Conservation (phyloP, 2,888 invertebrate species). For the Leptothorax acervorum region DNA sequence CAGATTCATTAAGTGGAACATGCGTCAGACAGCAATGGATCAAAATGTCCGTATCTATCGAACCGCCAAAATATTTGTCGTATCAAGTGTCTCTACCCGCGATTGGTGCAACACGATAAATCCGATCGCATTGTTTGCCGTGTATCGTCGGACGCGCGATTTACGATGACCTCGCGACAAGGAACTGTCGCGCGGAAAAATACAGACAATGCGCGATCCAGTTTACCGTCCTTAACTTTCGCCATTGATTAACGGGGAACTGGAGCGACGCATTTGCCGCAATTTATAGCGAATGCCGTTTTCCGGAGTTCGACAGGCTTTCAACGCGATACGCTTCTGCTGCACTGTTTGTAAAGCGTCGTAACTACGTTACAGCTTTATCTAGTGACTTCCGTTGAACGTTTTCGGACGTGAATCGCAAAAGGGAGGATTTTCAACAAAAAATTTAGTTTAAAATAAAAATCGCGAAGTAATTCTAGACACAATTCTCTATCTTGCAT, state of each 20-base stretch:
- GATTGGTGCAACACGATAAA: slow-evolving; percentile 8
- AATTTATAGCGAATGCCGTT: slow-evolving; percentile 50
- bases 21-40: background rate
- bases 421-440: background rate
- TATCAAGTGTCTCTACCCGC: slow-evolving; percentile 8
- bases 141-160: background rate
- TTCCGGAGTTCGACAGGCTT: slow-evolving; percentile 53
- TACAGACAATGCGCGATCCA: slow-evolving; percentile 27
- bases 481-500: background rate
- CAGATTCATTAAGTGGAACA: slow-evolving; percentile 19
- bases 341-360: slow-evolving; percentile 34
- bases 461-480: background rate
- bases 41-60: background rate
- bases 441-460: background rate
- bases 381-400: slow-evolving; percentile 2
- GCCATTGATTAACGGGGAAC: slow-evolving; percentile 45
- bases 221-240: slow-evolving; percentile 47
- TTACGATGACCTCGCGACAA: slow-evolving; percentile 39
- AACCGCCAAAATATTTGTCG: slow-evolving; percentile 17
- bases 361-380: slow-evolving; percentile 45
- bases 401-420: slow-evolving; percentile 1
- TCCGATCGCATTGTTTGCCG: slow-evolving; percentile 13
- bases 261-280: slow-evolving; percentile 41
- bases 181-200: slow-evolving; percentile 33
- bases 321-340: slow-evolving; percentile 39